These are phyloP conservation scores for Limnephilus lunatus DNA, from an alignment of 2,888 invertebrate species.

Conservation along the genomic window DNA sequence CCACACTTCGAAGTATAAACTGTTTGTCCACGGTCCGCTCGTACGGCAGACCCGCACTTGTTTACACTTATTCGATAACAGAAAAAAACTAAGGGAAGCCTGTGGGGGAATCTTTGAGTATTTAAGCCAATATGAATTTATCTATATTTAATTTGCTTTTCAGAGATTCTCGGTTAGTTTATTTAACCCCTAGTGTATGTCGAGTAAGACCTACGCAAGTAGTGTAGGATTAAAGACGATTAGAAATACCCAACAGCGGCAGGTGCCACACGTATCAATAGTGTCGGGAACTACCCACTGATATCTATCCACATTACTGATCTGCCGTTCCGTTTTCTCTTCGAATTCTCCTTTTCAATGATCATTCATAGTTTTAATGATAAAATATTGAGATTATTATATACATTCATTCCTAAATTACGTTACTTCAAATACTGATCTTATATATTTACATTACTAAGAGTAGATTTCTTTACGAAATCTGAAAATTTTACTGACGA, in stretches of 20 bases:
- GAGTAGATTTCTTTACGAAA: slow-evolving; percentile 14
- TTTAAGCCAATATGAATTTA: background rate
- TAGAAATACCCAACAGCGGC: background rate
- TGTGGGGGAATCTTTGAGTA: background rate
- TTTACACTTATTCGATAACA: background rate
- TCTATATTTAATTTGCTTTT: background rate
- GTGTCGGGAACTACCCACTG: background rate
- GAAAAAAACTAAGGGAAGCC: background rate
- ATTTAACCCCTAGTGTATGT: background rate
- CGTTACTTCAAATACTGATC: slow-evolving; percentile 29
- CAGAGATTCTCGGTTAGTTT: background rate
- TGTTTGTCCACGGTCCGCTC: background rate
- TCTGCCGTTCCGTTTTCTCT: background rate
- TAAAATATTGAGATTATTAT: slow-evolving; percentile 38
- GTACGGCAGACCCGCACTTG: background rate
- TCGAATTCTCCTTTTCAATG: background rate
- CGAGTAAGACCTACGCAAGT: background rate
- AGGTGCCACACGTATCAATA: background rate
- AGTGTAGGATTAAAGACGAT: slow-evolving; percentile 3
- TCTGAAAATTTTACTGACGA: slow-evolving; percentile 24
- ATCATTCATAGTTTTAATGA: slow-evolving; percentile 26
- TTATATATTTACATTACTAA: slow-evolving; percentile 31
- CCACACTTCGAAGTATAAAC: slow-evolving; percentile 26
- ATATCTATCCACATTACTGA: slow-evolving; percentile 19
- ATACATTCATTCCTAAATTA: slow-evolving; percentile 37